Evolutionary conservation across 2,888 invertebrate species (phyloP).

Genomic region (Bellardia bayeri): DNA sequence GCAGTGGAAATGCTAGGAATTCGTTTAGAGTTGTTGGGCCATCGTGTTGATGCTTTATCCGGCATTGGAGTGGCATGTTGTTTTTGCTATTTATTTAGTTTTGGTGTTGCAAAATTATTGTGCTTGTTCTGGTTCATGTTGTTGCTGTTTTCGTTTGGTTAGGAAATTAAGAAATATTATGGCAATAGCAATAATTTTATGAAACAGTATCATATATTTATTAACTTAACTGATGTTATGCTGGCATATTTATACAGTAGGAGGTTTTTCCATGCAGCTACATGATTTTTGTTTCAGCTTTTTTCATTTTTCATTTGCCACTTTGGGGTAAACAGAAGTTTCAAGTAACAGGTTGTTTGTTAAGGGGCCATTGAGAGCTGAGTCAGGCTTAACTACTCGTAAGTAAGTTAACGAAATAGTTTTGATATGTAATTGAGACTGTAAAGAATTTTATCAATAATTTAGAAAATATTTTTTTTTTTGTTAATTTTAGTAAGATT

Average conservation of each 20-base stretch:
- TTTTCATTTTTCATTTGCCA: neutral
- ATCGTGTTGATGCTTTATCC: conserved; percentile 1
- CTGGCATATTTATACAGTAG: conserved; percentile 59
- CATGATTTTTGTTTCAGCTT: neutral
- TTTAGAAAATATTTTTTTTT: neutral
- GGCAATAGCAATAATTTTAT: conserved; percentile 71
- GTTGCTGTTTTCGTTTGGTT: conserved; percentile 18
- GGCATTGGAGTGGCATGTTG: conserved; percentile 45
- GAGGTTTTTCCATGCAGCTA: conserved; percentile 46
- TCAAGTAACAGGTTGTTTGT: conserved; percentile 67
- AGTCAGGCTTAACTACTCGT: neutral
- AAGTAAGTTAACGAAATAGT: neutral
- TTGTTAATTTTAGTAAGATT: too few species aligned
- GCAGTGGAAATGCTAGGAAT: conserved; percentile 30
- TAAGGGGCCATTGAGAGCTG: conserved; percentile 35
- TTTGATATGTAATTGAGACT: neutral
- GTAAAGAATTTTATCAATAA: neutral
- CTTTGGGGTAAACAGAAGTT: conserved; percentile 41
- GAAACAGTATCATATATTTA: conserved; percentile 72
- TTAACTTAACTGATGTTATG: conserved; percentile 58
- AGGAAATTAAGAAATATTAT: conserved; percentile 73
- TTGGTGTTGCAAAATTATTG: conserved; percentile 38
- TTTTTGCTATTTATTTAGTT: conserved; percentile 55
- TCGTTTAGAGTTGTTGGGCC: neutral
- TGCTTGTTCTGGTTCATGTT: neutral